phyloP scores from a whole-genome alignment of 2,888 invertebrate genomes.

The Colostygia pectinataria region DNA sequence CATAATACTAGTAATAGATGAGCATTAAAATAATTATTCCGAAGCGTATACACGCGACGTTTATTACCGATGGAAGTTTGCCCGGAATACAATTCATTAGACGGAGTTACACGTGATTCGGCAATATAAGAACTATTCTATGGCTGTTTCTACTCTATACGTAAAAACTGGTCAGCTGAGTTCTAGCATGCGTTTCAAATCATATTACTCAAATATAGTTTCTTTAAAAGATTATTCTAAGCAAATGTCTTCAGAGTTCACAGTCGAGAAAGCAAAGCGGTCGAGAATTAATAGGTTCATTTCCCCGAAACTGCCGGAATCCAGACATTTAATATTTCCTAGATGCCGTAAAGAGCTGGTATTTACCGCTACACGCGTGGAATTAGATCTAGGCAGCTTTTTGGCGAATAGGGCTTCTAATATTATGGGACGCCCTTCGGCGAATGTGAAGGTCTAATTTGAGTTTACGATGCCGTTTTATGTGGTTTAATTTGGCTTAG shows the following conservation, averaged over 20 bases:
- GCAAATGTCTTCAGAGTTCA: not conserved
- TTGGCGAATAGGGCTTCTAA: slow-evolving; percentile 25
- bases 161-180: not conserved
- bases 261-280: not conserved
- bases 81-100: slow-evolving; percentile 57
- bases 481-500: slow-evolving; percentile 4
- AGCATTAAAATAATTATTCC: slow-evolving; percentile 55
- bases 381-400: slow-evolving; percentile 25
- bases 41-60: slow-evolving; percentile 44
- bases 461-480: slow-evolving; percentile 23
- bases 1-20: slow-evolving; percentile 32
- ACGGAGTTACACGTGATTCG: slow-evolving; percentile 39
- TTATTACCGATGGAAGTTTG: slow-evolving; percentile 57
- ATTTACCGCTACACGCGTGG: slow-evolving; percentile 17
- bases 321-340: slow-evolving; percentile 17
- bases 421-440: slow-evolving; percentile 19
- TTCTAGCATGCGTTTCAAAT: not conserved
- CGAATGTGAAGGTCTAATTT: slow-evolving; percentile 26
- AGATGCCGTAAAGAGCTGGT: slow-evolving; percentile 14
- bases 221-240: no score
- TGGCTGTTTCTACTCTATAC: slow-evolving; percentile 3
- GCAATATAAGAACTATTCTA: slow-evolving; percentile 32
- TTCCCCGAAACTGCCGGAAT: slow-evolving; percentile 4
- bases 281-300: not conserved
- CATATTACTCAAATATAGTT: not conserved